A percentile compares a stretch with the other conserved stretches of the same genome.
Evolutionary conservation across 2,797 vertebrate species (phyloP).

Genomic region (Anguilla megastoma): DNA sequence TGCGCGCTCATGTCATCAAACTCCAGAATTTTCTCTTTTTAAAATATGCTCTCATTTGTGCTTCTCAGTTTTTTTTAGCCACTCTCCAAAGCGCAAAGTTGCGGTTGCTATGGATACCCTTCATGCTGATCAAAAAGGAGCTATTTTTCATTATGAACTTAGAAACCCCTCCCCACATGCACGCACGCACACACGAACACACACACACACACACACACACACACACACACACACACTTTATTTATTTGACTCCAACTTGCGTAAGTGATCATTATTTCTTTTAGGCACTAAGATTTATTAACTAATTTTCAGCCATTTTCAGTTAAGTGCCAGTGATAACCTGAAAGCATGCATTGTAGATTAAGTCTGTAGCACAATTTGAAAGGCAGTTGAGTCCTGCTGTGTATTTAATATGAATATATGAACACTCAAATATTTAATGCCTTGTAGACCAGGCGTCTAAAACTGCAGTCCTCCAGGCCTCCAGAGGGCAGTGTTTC

Average conservation of each 20-base stretch:
- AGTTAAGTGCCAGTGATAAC: background rate
- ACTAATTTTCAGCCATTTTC: background rate
- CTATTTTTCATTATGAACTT: background rate
- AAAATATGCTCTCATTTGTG: background rate
- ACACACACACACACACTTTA: background rate
- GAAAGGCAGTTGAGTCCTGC: background rate
- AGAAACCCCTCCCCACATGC: background rate
- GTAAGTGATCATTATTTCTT: background rate
- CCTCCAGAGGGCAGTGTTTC: too few relatives aligned
- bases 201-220: too few relatives aligned
- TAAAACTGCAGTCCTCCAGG: too few relatives aligned
- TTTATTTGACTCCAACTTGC: background rate
- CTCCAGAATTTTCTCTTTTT: background rate
- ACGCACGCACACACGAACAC: too few relatives aligned
- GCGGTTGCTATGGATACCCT: conserved; percentile 5
- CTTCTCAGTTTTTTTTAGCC: background rate
- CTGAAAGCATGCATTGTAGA: background rate
- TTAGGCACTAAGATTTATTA: background rate
- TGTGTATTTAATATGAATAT: too few relatives aligned
- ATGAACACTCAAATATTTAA: too few relatives aligned
- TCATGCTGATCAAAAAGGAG: background rate
- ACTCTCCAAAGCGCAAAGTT: background rate
- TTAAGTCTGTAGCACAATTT: background rate
- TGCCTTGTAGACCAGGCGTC: too few relatives aligned
- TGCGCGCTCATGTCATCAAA: background rate